Base-by-base conservation (phyloP, 2,113 vertebrate genomes). In the Sapajus apella region DNA sequence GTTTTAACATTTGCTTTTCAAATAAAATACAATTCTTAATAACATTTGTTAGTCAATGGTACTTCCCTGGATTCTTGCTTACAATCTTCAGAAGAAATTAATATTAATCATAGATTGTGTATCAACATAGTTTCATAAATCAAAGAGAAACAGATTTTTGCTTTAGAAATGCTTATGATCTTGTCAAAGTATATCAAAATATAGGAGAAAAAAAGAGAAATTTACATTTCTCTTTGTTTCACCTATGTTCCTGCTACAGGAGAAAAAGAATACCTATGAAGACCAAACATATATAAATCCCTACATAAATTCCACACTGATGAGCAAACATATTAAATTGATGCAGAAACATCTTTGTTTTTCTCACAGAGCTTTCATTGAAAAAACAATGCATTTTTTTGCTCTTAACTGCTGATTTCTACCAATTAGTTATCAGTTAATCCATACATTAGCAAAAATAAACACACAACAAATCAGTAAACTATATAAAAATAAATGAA, bases 61-160 rank as follows among this genome's bases (percentile, higher is more conserved):
- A 68, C 23, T 30, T 87, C 68, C 70, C 70, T 55, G 37, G 35
- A 87, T 73, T 83, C 10, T 47, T 90, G 20, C 23, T 90, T 40
- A 75, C 35, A 66, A 87, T 68, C 56, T 90, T 85, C 89, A 95
- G 83, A 87, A 77, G 52, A 93, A 92, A 90, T 96, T 47, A 75
- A n/a, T 90, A 55, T n/a, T 30, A 83, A 43, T 76, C 37, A 77
- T 58, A 27, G 27, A 58, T 17, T 11, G 1, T 66, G 16, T 91
- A 45, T 94, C 79, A 89, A 66, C 58, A 91, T 13, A 45, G 3
- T 77, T 92, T 70, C 35, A 56, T 43, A 83, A 88, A 43, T 70
- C 64, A 95, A 86, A 75, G 23, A 20, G 5, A 92, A 95, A 37
- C 10, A 64, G 11, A 21, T 3, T 56, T 81, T 92, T 90, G 72